A percentile compares a stretch with the other conserved stretches of the same genome.
Conservation (phyloP, 1,140 invertebrate species). For the Contarinia nasturtii region DNA sequence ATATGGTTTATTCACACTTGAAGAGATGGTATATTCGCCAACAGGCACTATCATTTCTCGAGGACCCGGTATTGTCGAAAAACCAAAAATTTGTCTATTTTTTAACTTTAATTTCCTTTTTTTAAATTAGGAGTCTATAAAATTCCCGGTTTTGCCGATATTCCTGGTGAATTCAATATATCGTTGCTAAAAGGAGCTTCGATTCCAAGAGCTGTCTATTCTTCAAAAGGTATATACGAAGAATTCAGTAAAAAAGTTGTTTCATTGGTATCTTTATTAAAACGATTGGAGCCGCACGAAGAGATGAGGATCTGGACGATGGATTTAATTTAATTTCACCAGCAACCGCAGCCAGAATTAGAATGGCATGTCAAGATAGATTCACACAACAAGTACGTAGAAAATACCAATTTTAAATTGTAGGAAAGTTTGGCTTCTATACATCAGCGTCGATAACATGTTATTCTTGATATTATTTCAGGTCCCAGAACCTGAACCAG, state of each 20-base stretch:
- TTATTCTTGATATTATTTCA: constrained; percentile 22
- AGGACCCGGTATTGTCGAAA: constrained; percentile 35
- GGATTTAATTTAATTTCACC: constrained; percentile 66
- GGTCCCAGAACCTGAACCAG: constrained; percentile 26
- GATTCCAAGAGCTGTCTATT: constrained; percentile 81
- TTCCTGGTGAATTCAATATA: constrained; percentile 65
- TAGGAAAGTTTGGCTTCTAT: no score
- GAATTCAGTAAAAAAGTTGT: no score
- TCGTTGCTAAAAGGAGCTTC: constrained; percentile 71
- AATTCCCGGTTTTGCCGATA: constrained; percentile 58
- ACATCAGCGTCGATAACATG: neutral
- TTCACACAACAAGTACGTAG: constrained; percentile 52
- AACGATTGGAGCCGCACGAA: constrained; percentile 60
- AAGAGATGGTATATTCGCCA: constrained; percentile 73
- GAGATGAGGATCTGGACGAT: constrained; percentile 36
- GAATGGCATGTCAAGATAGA: constrained; percentile 74
- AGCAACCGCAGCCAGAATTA: constrained; percentile 70
- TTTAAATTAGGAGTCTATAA: constrained; percentile 24
- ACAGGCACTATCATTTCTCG: constrained; percentile 51
- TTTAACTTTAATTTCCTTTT: no score
- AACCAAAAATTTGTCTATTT: no score
- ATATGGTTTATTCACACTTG: constrained; percentile 65
- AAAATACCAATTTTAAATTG: neutral
- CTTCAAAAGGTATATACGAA: constrained; percentile 86
- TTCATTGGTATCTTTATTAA: constrained; percentile 87